These are phyloP conservation scores for Patella ulyssiponensis DNA, from an alignment of 2,888 invertebrate species.

Conservation along the genomic window DNA sequence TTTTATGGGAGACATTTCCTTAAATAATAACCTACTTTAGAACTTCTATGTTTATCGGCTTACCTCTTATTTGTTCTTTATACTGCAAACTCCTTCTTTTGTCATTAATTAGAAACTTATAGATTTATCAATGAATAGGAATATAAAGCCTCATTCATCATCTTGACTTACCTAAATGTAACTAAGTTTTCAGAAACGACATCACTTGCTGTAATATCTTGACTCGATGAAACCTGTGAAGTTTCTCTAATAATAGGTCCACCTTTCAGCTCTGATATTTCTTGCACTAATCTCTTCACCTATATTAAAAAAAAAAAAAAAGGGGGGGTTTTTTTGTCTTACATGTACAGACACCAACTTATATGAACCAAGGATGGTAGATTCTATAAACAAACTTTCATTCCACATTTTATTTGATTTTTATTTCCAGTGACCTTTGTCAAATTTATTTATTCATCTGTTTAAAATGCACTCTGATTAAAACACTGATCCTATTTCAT, in stretches of 20 bases:
- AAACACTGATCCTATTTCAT: too few relatives aligned
- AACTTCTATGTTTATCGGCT: too few relatives aligned
- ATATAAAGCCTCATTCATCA: not conserved
- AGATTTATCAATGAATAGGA: too few relatives aligned
- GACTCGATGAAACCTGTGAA: constrained; percentile 54
- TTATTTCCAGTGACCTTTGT: too few relatives aligned
- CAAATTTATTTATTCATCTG: too few relatives aligned
- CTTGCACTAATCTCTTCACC: constrained; percentile 83
- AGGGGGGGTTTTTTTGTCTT: not conserved
- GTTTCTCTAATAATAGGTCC: constrained; percentile 72
- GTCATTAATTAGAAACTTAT: not conserved
- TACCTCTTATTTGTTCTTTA: too few relatives aligned
- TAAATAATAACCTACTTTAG: too few relatives aligned
- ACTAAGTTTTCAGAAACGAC: constrained; percentile 87
- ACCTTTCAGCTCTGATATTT: constrained; percentile 86
- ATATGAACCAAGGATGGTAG: not conserved
- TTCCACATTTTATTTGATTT: too few relatives aligned
- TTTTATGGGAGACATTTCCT: too few relatives aligned
- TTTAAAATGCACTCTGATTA: too few relatives aligned
- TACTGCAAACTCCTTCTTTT: not conserved
- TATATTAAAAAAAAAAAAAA: constrained; percentile 45
- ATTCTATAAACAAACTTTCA: not conserved
- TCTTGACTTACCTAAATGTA: constrained; percentile 78
- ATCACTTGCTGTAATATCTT: constrained; percentile 65
- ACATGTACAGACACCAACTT: not conserved